Conservation (phyloP, 1,140 invertebrate species). For the Steinernema feltiae region DNA sequence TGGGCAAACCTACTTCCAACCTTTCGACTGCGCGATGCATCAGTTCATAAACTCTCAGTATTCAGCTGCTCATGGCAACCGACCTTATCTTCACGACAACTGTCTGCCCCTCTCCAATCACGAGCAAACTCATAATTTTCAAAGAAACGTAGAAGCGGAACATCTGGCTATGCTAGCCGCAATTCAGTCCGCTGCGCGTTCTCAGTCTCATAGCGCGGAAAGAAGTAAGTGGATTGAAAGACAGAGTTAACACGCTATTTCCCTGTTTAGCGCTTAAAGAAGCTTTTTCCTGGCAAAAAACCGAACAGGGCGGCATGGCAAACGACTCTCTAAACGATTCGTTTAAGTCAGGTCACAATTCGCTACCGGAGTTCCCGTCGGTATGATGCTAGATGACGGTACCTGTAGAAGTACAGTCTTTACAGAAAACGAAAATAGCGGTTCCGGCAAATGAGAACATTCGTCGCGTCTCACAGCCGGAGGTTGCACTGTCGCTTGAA, state of each 20-base stretch:
- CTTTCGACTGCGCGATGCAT: not conserved
- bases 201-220: not conserved
- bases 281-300: not conserved
- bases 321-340: conserved; percentile 5
- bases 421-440: not conserved
- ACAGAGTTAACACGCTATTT: not conserved
- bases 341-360: not conserved
- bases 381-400: not conserved
- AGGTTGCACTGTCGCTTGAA: not conserved
- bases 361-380: not conserved
- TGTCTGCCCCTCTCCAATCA: not conserved
- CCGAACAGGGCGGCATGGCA: not conserved
- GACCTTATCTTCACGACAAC: not conserved
- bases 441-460: not conserved
- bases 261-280: not conserved
- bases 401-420: not conserved
- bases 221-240: not conserved
- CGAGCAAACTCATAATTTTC: not conserved
- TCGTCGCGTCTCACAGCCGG: not conserved
- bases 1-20: not conserved
- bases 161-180: not conserved
- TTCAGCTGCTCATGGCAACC: not conserved
- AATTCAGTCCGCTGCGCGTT: not conserved
- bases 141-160: not conserved
- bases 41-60: not conserved